These are phyloP conservation scores for Platyscapa corneri DNA, from an alignment of 1,140 invertebrate genomes.

Conservation along the genomic window DNA sequence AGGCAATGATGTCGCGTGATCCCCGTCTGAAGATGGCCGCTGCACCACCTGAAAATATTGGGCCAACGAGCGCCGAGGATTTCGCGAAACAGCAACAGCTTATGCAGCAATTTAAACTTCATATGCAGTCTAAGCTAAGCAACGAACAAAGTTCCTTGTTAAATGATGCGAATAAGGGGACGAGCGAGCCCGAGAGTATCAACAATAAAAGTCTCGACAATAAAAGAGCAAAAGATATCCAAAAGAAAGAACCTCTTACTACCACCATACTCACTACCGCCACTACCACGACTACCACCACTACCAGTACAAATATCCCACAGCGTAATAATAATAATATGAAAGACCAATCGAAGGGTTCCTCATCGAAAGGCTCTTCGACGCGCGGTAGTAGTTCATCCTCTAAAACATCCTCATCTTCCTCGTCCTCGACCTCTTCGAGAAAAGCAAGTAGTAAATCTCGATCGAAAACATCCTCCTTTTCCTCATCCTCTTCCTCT, in stretches of 20 bases:
- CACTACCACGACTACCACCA: conserved; percentile 23
- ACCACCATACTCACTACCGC: conserved; percentile 12
- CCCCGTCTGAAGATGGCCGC: conserved; percentile 73
- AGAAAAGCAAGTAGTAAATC: conserved; percentile 68
- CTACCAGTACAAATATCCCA: conserved; percentile 18
- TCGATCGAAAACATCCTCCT: conserved; percentile 65
- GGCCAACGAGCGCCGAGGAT: conserved; percentile 29
- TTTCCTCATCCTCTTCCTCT: conserved; percentile 60
- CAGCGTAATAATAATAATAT: conserved; percentile 50
- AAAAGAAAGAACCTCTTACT: conserved; percentile 42
- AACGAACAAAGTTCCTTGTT: conserved; percentile 43
- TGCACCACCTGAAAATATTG: not conserved
- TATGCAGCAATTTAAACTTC: conserved; percentile 39
- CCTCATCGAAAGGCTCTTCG: conserved; percentile 56
- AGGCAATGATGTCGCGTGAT: conserved; percentile 74
- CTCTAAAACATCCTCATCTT: conserved; percentile 62
- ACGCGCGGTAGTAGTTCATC: conserved; percentile 54
- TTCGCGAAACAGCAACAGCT: conserved; percentile 36
- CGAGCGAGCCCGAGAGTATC: conserved; percentile 39
- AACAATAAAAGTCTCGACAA: conserved; percentile 55
- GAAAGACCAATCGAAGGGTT: conserved; percentile 48
- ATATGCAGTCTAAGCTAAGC: conserved; percentile 43
- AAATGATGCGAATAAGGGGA: conserved; percentile 36
- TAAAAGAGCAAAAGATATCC: conserved; percentile 49
- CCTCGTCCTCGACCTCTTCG: conserved; percentile 64